phyloP scores from a whole-genome alignment of 2,113 vertebrate species.

The Etheostoma spectabile region DNA sequence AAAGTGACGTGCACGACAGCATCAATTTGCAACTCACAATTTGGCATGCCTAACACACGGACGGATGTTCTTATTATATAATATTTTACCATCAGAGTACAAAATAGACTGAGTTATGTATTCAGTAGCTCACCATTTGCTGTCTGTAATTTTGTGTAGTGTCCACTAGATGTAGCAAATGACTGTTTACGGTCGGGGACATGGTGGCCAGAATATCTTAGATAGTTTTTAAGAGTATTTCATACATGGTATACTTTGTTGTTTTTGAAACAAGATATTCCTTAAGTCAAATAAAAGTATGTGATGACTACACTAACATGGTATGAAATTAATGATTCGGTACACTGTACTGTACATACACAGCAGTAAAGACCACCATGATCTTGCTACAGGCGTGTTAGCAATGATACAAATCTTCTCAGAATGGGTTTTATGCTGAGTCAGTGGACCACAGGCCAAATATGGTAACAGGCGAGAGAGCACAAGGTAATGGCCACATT shows the following conservation, averaged over 20 bases:
- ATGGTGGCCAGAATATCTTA: neutral
- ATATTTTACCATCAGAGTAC: slow-evolving; percentile 28
- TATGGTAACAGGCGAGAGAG: neutral
- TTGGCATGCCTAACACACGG: neutral
- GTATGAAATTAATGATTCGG: neutral
- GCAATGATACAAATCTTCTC: neutral
- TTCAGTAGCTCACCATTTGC: neutral
- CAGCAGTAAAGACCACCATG: neutral
- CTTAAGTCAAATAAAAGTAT: slow-evolving; percentile 1
- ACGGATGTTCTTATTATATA: slow-evolving; percentile 1
- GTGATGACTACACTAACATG: neutral
- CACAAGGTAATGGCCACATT: neutral
- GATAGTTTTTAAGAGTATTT: slow-evolving; percentile 7
- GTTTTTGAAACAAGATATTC: neutral
- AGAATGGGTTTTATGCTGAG: slow-evolving; percentile 9
- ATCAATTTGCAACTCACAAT: slow-evolving; percentile 8
- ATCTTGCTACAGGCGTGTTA: neutral
- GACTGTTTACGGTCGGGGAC: slow-evolving; percentile 17
- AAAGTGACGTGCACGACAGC: neutral
- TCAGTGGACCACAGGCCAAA: slow-evolving; percentile 20
- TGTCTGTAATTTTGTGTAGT: slow-evolving; percentile 62
- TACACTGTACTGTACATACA: neutral
- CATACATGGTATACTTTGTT: neutral
- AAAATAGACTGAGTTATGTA: neutral
- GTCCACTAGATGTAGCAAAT: slow-evolving; percentile 78